Base-by-base conservation (phyloP, 2,888 invertebrate species). In the Steromphala cineraria region DNA sequence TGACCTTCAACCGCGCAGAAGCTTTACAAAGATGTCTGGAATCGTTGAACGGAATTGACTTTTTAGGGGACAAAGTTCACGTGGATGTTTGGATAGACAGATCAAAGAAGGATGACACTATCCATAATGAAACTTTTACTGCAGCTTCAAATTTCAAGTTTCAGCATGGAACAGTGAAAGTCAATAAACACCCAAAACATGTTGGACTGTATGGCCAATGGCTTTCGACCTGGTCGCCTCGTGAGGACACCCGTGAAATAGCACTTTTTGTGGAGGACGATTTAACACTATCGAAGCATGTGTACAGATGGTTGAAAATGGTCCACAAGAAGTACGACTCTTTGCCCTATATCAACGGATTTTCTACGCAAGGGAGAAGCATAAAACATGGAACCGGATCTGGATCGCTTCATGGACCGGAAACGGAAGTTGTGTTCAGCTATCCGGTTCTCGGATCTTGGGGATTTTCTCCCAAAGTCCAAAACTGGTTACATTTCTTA, bases 261-360 rank as follows among this genome's bases (percentile, higher is more conserved):
- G 91, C 87, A 0, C 82, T 91, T 0, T 85, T 91, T 46, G 76
- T 91, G 1, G 91, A 91, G 75, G 91, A 91, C 71, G 91, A 91
- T 78, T 56, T 90, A 17, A 86, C 87, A 15, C 85, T 91, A 1
- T 90, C 91, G 0, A 87, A 83, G 36, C 86, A 83, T 75, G 87
- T 89, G 46, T 91, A 90, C 79, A 82, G 84, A 53, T 91, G 89
- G 88, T 76, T 91, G 36, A 89, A 87, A 81, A 81, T 85, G 19
- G 90, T 88, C 15, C 89, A 89, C 75, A 76, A 75, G 3, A 86
- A 87, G 19, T 91, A 90, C 77, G 86, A 86, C 31, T 55, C 67
- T 7, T 28, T 78, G 19, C 74, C 82, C 3, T 83, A 87, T 56
- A 82, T 90, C 4, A 86, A 87, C 77, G 90, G 90, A 2, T 90